A percentile compares a stretch with the other conserved stretches of the same genome.
Conservation (phyloP, 2,888 invertebrate genomes). For the Rhingia campestris region DNA sequence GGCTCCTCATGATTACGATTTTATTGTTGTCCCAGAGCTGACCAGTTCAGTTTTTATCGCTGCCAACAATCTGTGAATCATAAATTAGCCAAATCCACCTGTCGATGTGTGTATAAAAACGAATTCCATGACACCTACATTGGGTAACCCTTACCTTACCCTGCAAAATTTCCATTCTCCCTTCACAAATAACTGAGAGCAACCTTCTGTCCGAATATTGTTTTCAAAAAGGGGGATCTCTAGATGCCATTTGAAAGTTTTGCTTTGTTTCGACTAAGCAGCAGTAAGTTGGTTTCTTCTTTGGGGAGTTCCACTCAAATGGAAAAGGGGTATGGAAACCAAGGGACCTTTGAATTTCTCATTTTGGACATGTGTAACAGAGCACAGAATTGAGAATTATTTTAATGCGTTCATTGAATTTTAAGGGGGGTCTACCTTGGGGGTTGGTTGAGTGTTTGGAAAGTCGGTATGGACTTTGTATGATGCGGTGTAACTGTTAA, state of each 20-base stretch:
- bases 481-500: conserved; percentile 14
- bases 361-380: background rate
- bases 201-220: background rate
- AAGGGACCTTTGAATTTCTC: background rate
- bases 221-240: conserved; percentile 1
- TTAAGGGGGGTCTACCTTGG: background rate
- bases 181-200: background rate
- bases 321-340: conserved; percentile 2
- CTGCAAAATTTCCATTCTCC: background rate
- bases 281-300: conserved; percentile 9
- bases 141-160: background rate
- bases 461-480: conserved; percentile 3
- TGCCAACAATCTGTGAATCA: conserved; percentile 7
- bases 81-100: conserved; percentile 16
- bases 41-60: conserved; percentile 1
- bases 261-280: conserved; percentile 5
- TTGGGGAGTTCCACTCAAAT: conserved; percentile 23
- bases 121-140: background rate
- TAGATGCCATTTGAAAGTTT: conserved; percentile 24
- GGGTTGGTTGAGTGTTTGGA: background rate
- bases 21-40: background rate
- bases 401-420: conserved; percentile 8
- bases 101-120: conserved; percentile 1
- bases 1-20: conserved; percentile 1
- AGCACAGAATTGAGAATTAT: conserved; percentile 12